Conservation (phyloP, 2,113 vertebrate genomes). For the Tragelaphus imberbis region DNA sequence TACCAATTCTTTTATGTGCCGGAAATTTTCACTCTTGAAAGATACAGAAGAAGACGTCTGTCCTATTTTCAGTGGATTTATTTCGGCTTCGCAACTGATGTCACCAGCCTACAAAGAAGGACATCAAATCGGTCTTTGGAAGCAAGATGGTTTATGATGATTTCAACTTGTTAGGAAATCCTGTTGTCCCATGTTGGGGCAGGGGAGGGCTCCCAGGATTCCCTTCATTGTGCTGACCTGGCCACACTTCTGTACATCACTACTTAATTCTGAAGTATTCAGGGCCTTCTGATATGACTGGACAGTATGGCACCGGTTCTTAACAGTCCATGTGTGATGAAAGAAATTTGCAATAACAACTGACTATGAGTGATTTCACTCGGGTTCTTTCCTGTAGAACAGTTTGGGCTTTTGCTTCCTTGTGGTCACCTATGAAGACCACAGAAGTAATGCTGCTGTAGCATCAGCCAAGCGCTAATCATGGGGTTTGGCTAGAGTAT, state of each 20-base stretch:
- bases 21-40: constrained; percentile 86
- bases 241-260: too few species aligned
- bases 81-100: constrained; percentile 82
- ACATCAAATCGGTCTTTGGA: neutral
- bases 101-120: constrained; percentile 79
- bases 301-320: neutral
- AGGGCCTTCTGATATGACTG: neutral
- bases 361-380: neutral
- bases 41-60: constrained; percentile 69
- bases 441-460: neutral
- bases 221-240: neutral
- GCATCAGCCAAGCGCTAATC: neutral
- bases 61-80: constrained; percentile 86
- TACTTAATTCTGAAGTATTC: neutral
- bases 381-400: neutral
- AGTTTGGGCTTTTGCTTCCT: neutral
- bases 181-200: accelerated
- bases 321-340: neutral
- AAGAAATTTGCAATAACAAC: neutral
- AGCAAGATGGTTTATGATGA: neutral
- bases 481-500: accelerated
- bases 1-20: constrained; percentile 82
- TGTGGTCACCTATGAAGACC: neutral
- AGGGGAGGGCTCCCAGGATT: neutral
- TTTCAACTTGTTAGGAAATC: neutral